Percentiles rank a stretch among this genome's conserved stretches.
These are phyloP conservation scores for Sitta europaea DNA, from an alignment of 2,113 vertebrate species.

Conservation along the genomic window DNA sequence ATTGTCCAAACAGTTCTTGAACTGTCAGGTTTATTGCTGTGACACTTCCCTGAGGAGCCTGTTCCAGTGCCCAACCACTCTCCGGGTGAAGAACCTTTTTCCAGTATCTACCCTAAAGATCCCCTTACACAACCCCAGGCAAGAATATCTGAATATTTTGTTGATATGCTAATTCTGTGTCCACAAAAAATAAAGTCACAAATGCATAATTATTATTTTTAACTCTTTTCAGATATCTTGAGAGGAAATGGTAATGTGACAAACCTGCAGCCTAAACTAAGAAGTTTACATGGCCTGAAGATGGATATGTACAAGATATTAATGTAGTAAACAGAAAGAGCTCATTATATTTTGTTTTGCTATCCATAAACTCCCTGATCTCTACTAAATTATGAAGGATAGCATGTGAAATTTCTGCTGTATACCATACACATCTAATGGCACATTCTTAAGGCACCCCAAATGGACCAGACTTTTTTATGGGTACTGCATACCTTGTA, in stretches of 20 bases:
- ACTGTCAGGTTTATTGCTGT: not conserved
- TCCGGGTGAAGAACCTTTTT: not conserved
- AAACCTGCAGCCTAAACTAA: not conserved
- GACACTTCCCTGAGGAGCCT: not conserved
- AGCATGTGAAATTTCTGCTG: not conserved
- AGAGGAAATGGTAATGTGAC: not conserved
- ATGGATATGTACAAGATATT: not conserved
- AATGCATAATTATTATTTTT: not conserved
- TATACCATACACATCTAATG: not conserved
- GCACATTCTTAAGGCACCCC: not conserved
- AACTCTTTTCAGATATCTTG: not conserved
- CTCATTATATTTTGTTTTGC: not conserved
- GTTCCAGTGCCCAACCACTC: accelerated
- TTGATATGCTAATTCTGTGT: not conserved
- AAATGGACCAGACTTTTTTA: not conserved
- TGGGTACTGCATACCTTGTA: accelerated
- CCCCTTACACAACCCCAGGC: not conserved
- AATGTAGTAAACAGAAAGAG: not conserved
- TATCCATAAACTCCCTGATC: not conserved
- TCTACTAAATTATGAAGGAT: not conserved
- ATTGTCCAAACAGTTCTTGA: not conserved
- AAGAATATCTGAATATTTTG: not conserved
- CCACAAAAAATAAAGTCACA: not conserved
- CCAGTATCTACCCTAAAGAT: not conserved
- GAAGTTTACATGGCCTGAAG: not conserved